Conservation (phyloP, 2,113 vertebrate genomes). For the Nettapus auritus region DNA sequence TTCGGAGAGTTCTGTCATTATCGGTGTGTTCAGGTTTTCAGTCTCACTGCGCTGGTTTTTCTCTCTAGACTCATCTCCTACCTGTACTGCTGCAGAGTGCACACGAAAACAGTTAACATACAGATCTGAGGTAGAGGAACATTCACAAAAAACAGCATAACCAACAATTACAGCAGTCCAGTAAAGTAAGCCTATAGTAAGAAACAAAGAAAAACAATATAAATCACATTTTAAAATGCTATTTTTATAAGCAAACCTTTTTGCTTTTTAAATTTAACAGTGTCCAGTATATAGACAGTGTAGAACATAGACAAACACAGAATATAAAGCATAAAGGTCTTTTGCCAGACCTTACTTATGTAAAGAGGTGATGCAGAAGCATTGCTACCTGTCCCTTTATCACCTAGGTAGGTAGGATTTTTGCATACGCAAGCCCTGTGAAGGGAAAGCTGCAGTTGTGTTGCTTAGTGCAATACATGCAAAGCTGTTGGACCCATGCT, state of each 20-base stretch:
- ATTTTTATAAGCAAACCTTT: neutral
- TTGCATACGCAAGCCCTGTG: neutral
- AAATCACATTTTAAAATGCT: neutral
- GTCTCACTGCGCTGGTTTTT: rapidly evolving
- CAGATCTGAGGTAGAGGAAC: neutral
- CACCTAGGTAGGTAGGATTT: neutral
- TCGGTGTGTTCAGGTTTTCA: neutral
- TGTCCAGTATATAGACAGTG: neutral
- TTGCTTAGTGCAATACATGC: no score
- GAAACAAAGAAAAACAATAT: neutral
- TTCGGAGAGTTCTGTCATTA: neutral
- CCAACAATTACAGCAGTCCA: neutral
- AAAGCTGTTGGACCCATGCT: neutral
- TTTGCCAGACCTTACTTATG: neutral
- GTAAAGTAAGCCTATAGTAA: neutral
- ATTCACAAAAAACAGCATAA: neutral
- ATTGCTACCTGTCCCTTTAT: neutral
- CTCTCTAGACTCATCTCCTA: neutral
- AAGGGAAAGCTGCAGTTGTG: neutral
- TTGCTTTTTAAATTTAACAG: neutral
- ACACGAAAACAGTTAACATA: neutral
- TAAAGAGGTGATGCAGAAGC: neutral
- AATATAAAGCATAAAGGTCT: neutral
- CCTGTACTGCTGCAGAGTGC: rapidly evolving
- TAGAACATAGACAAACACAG: neutral